These are phyloP conservation scores for Agrochola macilenta DNA, from an alignment of 2,888 invertebrate genomes.

Conservation along the genomic window DNA sequence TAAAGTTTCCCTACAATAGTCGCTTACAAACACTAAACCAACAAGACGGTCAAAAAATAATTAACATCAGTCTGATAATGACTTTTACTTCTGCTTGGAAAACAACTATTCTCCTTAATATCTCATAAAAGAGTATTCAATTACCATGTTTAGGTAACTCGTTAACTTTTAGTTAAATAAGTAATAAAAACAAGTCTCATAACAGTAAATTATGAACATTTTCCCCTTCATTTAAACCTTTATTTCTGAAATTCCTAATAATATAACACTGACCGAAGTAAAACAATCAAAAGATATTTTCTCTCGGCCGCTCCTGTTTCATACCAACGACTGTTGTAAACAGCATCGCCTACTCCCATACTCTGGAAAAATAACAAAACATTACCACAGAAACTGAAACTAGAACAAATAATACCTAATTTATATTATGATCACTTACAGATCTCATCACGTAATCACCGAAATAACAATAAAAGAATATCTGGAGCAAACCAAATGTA, in stretches of 20 bases:
- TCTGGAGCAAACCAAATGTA: slow-evolving; percentile 73
- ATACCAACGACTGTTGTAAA: slow-evolving; percentile 78
- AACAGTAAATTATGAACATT: neutral
- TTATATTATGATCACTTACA: slow-evolving; percentile 67
- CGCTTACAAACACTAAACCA: neutral
- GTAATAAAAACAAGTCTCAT: neutral
- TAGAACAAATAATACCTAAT: slow-evolving; percentile 23
- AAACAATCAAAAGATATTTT: slow-evolving; percentile 75
- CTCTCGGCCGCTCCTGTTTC: slow-evolving; percentile 67
- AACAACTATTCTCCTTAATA: slow-evolving; percentile 9
- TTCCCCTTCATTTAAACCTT: neutral
- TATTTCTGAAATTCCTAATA: slow-evolving; percentile 16
- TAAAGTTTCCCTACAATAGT: neutral
- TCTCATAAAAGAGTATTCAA: slow-evolving; percentile 30
- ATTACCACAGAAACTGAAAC: slow-evolving; percentile 26
- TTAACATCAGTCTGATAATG: slow-evolving; percentile 5
- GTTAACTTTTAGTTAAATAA: neutral
- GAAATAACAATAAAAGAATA: slow-evolving; percentile 78
- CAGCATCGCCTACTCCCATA: slow-evolving; percentile 72
- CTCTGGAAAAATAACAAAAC: slow-evolving; percentile 71
- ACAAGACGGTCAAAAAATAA: neutral
- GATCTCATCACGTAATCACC: slow-evolving; percentile 76
- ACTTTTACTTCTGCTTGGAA: neutral
- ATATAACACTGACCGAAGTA: slow-evolving; percentile 71
- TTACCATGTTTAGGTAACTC: neutral